Conservation (phyloP, 2,113 vertebrate genomes). For the Pollachius pollachius region DNA sequence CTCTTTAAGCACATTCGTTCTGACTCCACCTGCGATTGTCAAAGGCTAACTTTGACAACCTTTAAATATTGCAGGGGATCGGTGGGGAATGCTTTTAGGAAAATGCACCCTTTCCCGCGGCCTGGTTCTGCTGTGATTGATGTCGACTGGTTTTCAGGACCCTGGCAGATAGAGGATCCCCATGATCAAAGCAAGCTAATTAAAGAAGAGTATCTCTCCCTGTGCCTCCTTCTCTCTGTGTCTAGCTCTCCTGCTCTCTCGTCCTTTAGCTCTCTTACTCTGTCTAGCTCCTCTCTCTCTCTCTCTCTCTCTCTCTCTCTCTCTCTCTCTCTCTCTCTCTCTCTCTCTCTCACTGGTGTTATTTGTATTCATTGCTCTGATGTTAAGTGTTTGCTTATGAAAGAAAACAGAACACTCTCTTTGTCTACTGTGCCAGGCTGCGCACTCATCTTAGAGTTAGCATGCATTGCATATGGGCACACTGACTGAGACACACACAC, state of each 20-base stretch:
- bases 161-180: conserved; percentile 39
- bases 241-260: not conserved
- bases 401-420: conserved; percentile 62
- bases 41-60: too few species aligned
- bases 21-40: too few species aligned
- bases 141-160: conserved; percentile 54
- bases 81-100: conserved; percentile 60
- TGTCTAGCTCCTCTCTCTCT: not conserved
- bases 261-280: not conserved
- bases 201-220: conserved; percentile 50
- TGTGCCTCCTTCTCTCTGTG: not conserved
- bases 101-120: conserved; percentile 41
- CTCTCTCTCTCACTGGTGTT: conserved; percentile 38
- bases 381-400: conserved; percentile 71
- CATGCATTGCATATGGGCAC: conserved; percentile 7
- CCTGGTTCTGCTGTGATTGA: conserved; percentile 58
- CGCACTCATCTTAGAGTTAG: conserved; percentile 47
- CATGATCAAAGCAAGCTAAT: conserved; percentile 72
- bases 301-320: not conserved
- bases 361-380: conserved; percentile 71
- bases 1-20: too few species aligned
- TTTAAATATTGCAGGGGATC: not conserved
- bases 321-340: conserved; percentile 5
- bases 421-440: conserved; percentile 53
- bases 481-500: conserved; percentile 9